Percentiles rank a stretch among this genome's conserved stretches.
These are phyloP conservation scores for Globodera ellingtonae DNA, from an alignment of 1,140 invertebrate genomes.

Conservation along the genomic window DNA sequence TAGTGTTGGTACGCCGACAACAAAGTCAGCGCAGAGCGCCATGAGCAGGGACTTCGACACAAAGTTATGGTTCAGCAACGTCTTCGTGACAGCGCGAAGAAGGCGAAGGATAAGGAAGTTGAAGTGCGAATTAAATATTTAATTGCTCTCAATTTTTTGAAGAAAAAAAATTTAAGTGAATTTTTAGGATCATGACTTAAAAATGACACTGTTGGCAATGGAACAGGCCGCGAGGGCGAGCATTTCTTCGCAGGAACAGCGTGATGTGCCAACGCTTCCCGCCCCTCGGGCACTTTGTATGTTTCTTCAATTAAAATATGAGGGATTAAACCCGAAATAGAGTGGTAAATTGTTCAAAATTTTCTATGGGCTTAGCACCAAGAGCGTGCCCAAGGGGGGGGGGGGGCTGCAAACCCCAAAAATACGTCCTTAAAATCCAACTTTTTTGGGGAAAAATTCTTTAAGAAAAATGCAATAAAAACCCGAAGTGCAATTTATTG, in stretches of 20 bases:
- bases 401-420: too few species aligned
- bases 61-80: constrained; percentile 88
- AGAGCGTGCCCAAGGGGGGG: too few species aligned
- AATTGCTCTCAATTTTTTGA: constrained; percentile 8
- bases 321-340: not conserved
- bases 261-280: not conserved
- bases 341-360: too few species aligned
- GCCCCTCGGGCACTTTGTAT: not conserved
- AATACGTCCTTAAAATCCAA: too few species aligned
- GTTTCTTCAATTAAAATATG: too few species aligned
- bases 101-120: constrained; percentile 43
- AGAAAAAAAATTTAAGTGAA: not conserved
- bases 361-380: too few species aligned
- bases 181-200: constrained; percentile 26
- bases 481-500: too few species aligned
- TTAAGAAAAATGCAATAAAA: too few species aligned
- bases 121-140: constrained; percentile 24
- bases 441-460: too few species aligned
- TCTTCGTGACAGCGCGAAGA: constrained; percentile 75
- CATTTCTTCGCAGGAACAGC: constrained; percentile 23
- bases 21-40: constrained; percentile 91
- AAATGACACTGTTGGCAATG: constrained; percentile 39
- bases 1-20: constrained; percentile 90
- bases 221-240: constrained; percentile 37
- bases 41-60: constrained; percentile 88